phyloP scores from a whole-genome alignment of 1,140 invertebrate species.

The Holcopasites calliopsidis region DNA sequence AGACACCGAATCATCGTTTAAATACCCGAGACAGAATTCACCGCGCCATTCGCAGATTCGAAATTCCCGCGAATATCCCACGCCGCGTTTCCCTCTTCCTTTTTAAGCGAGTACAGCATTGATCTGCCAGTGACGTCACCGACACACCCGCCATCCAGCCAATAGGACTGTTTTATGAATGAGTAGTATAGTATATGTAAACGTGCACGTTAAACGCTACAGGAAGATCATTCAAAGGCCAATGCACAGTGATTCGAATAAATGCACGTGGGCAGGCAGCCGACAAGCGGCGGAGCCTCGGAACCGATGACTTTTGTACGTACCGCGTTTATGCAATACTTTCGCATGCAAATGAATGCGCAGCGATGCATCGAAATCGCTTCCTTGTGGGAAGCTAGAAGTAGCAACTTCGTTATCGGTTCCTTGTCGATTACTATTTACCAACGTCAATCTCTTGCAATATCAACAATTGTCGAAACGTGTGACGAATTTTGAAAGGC shows the following conservation, averaged over 20 bases:
- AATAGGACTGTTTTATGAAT: conserved; percentile 61
- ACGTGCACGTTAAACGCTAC: neutral
- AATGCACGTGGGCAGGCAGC: conserved; percentile 51
- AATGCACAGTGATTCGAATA: conserved; percentile 35
- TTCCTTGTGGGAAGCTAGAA: neutral
- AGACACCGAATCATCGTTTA: neutral
- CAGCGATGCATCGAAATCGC: neutral
- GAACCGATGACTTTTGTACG: neutral
- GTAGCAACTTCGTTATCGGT: neutral
- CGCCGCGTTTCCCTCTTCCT: neutral
- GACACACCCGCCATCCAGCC: conserved; percentile 64
- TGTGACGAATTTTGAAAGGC: too few species aligned
- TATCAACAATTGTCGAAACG: too few species aligned
- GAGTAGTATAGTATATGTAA: conserved; percentile 42
- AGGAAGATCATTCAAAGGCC: conserved; percentile 34
- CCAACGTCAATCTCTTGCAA: too few species aligned
- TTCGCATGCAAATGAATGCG: conserved; percentile 18
- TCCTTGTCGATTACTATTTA: neutral
- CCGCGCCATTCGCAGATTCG: neutral
- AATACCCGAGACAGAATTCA: neutral
- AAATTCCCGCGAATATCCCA: conserved; percentile 48
- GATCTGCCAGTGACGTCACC: conserved; percentile 61
- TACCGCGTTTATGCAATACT: conserved; percentile 7
- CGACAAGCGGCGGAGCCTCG: neutral
- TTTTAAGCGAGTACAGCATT: conserved; percentile 30